phyloP scores from a whole-genome alignment of 2,888 invertebrate species.

The Stenotaenia linearis region DNA sequence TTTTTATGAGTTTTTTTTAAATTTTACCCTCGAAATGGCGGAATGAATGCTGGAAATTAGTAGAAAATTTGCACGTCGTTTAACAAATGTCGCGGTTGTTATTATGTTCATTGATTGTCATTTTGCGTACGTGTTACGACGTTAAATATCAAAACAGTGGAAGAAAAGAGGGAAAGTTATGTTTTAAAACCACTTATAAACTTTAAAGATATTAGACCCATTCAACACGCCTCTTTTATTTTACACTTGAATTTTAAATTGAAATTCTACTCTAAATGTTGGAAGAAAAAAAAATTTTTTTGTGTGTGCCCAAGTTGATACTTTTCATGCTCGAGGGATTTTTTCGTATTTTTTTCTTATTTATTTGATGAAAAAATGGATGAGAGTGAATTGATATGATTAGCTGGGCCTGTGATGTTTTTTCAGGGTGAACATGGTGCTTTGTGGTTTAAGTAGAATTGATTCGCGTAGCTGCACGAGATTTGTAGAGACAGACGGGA shows the following conservation, averaged over 20 bases:
- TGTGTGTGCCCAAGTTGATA: no score
- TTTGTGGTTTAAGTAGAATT: constrained; percentile 26
- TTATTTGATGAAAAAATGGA: not conserved
- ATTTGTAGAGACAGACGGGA: not conserved
- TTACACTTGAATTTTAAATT: no score
- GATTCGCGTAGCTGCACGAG: constrained; percentile 5
- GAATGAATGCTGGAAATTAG: no score
- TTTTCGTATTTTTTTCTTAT: not conserved
- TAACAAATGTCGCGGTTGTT: not conserved
- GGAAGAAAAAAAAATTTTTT: not conserved
- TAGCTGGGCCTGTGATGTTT: not conserved
- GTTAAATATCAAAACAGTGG: not conserved
- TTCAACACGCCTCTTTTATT: no score
- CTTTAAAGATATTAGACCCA: no score
- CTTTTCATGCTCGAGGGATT: no score
- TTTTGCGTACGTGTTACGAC: not conserved
- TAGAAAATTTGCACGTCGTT: no score
- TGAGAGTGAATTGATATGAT: not conserved
- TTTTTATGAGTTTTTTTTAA: not conserved
- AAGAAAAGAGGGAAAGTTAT: no score
- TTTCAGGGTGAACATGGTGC: constrained; percentile 17
- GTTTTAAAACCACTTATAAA: no score
- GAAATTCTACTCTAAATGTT: not conserved
- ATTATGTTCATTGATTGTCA: not conserved
- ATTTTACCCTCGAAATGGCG: not conserved